Evolutionary conservation across 2,888 invertebrate species (phyloP), one percentile per base, ranked within the genome.

Genomic region (Coelinius sp.): DNA sequence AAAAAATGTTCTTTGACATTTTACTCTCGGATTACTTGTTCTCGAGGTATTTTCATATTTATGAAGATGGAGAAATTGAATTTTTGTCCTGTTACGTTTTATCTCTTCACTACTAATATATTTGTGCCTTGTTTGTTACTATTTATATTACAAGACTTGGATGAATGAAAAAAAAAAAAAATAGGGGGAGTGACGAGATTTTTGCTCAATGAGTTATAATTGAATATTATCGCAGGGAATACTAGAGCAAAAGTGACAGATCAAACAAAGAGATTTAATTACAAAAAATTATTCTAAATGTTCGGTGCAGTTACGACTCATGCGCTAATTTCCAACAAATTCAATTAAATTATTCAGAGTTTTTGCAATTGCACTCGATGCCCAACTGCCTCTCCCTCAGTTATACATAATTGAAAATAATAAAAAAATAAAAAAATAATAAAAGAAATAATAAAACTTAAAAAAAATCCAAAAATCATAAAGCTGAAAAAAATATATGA

Each of bases 51-150:
- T 44, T 44, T n/a, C 12, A 17, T 44, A n/a, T n/a, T 1, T 44
- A 2, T n/a, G 12, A n/a, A 44, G 35, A 6, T 35, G 35, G 7
- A 44, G 6, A 6, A 14, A 44, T 12, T 14, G 1, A 44, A 44
- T 1, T 44, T 6, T 5, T 44, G 14, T 17, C 1, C 1, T 49
- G 41, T 4, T 2, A 49, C 2, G 44, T 44, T 20, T 49, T 5
- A 49, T 17, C 46, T 17, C 46, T 49, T 49, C 20, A 20, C 46
- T 8, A 24, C 1, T 53, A 12, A 41, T 25, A 38, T 22, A 56
- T 68, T 68, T 27, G 78, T 80, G 74, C 74, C 75, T 80, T 80
- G 74, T 56, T 68, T 68, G 38, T 68, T 56, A 24, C 25, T 41
- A 56, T 35, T 59, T 67, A 41, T 68, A 56, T 56, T 68, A 10